A percentile compares a stretch with the other conserved stretches of the same genome.
Evolutionary conservation across 2,113 vertebrate species (phyloP).

Genomic region (Stictonetta naevosa): DNA sequence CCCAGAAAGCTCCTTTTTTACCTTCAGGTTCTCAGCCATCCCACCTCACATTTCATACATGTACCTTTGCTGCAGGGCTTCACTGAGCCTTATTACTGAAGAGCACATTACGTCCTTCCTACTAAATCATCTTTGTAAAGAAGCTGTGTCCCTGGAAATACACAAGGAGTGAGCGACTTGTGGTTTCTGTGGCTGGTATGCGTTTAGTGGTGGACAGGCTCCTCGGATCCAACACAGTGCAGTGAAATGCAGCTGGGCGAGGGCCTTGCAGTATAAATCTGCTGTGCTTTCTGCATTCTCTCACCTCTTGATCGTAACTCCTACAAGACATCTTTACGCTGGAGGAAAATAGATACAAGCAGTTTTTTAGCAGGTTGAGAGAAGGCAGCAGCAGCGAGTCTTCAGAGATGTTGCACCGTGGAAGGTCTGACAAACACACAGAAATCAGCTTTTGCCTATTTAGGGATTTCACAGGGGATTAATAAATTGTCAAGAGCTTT

Average conservation of each 20-base stretch:
- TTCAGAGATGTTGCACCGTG: not conserved
- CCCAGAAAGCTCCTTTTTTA: not conserved
- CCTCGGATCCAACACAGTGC: not conserved
- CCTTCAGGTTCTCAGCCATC: not conserved
- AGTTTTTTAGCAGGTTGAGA: not conserved
- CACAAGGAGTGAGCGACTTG: not conserved
- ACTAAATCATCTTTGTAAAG: not conserved
- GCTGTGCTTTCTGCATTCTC: not conserved
- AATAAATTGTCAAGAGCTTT: not conserved
- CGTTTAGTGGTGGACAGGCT: not conserved
- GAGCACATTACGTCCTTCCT: not conserved
- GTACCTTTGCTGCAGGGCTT: not conserved
- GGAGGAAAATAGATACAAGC: not conserved
- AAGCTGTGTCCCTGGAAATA: not conserved
- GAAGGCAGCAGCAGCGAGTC: not conserved
- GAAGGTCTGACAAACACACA: not conserved
- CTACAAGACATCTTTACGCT: not conserved
- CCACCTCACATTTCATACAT: not conserved
- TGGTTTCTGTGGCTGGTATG: not conserved
- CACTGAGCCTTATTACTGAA: not conserved
- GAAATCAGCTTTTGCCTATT: not conserved
- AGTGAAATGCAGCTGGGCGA: not conserved
- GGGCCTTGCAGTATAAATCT: not conserved
- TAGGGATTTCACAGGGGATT: not conserved
- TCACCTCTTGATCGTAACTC: not conserved